phyloP scores from a whole-genome alignment of 2,797 vertebrate species.

The Peromyscus melanophrys region DNA sequence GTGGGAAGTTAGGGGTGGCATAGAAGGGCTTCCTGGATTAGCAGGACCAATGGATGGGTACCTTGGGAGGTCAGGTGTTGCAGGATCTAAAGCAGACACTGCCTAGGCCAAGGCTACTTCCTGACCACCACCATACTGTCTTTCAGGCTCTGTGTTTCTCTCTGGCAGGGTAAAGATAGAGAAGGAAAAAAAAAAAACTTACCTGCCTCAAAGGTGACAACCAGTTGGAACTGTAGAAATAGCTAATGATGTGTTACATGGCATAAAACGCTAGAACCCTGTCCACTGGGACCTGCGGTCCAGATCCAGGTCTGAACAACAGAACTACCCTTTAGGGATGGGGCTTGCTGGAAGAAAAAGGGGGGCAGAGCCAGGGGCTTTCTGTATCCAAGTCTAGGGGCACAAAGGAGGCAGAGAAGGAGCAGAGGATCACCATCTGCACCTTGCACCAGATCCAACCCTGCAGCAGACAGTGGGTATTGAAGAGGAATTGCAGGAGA shows the following conservation, averaged over 20 bases:
- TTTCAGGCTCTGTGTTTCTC: background rate
- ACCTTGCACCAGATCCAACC: background rate
- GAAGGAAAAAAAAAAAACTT: background rate
- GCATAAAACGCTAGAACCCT: background rate
- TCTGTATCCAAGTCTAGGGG: background rate
- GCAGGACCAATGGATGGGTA: background rate
- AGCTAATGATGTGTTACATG: background rate
- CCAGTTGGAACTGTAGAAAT: background rate
- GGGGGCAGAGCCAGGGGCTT: background rate
- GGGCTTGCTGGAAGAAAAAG: background rate
- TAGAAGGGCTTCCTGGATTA: background rate
- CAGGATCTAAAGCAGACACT: background rate
- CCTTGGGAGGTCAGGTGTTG: background rate
- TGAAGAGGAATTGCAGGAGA: too few relatives aligned
- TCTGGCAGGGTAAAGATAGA: too few relatives aligned
- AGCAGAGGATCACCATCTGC: background rate
- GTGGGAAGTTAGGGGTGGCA: too few relatives aligned
- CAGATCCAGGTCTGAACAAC: background rate
- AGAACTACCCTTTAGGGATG: background rate
- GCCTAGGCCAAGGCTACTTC: background rate
- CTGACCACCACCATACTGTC: background rate
- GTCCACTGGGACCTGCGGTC: background rate
- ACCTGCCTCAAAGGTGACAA: background rate
- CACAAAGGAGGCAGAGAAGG: background rate
- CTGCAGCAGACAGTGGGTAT: background rate